A percentile compares a stretch with the other conserved stretches of the same genome.
Evolutionary conservation across 2,797 vertebrate species (phyloP).

Genomic region (Buceros bicornis): DNA sequence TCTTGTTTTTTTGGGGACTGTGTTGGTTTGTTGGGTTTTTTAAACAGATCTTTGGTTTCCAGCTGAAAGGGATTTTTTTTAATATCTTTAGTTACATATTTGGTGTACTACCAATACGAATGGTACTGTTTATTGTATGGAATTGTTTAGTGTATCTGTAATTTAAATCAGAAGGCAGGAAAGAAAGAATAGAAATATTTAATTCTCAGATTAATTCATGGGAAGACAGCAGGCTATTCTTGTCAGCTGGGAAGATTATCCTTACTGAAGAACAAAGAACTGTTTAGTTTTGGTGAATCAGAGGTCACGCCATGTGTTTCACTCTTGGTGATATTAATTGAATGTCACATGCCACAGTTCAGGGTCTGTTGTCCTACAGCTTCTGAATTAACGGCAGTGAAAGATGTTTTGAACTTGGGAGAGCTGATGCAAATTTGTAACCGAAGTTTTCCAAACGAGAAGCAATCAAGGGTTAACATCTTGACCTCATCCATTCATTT

Average conservation of each 20-base stretch:
- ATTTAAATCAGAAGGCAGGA: background rate
- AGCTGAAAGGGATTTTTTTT: background rate
- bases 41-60: background rate
- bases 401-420: background rate
- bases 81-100: background rate
- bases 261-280: background rate
- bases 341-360: background rate
- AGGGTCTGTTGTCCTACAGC: background rate
- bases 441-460: background rate
- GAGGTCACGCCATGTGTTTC: background rate
- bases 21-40: background rate
- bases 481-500: conserved; percentile 9
- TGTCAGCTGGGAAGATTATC: background rate
- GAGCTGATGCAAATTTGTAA: background rate
- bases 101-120: background rate
- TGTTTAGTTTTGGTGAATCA: background rate
- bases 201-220: background rate
- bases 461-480: conserved; percentile 23
- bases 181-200: background rate
- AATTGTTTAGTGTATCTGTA: background rate
- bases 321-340: background rate
- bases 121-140: background rate
- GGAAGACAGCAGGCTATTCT: background rate
- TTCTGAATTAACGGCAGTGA: background rate
- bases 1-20: background rate